Evolutionary conservation across 2,797 vertebrate species (phyloP), one percentile per base, ranked within the genome.

Genomic region (Cossypha dichroa): DNA sequence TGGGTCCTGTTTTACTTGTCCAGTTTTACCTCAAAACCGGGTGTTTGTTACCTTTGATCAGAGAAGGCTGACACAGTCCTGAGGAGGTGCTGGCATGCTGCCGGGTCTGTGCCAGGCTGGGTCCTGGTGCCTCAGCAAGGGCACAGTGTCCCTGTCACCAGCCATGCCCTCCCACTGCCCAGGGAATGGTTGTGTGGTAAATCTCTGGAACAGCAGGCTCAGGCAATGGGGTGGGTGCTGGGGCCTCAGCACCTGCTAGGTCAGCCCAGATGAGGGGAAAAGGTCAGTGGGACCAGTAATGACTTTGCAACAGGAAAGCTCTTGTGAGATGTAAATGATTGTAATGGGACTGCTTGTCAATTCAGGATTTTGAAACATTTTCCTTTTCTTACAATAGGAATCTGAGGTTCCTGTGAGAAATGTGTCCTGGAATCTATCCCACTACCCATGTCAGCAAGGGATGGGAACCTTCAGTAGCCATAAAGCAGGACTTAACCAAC

Each of bases 51-150:
- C 17, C 54, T 81, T 43, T 41, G 67, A 29, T 45, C 23, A 38
- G 36, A 54, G 16, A 41, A 74, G 59, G 21, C 40, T 2, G 4
- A 29, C 22, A 25, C 5, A 46, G 31, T 10, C 11, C 9, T 10
- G 74, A 28, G 43, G 29, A 75, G 41, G 13, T 55, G 43, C 38
- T 6, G 25, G n/a, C 2, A 2, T 33, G 28, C 38, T 46, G 45
- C 38, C 43, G 1, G 1, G 13, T 38, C 36, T 0, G 0, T 41
- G 49, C 48, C 17, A 29, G 52, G 40, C 29, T 0, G 0, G 19
- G 38, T 34, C 11, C 23, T 4, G 28, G 14, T 28, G 52, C 43
- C 48, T 43, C 63, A 67, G 52, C 3, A 10, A 21, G 19, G 31
- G 7, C 18, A 28, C 19, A 22, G 19, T 36, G 36, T 69, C 63